phyloP scores from a whole-genome alignment of 2,797 vertebrate genomes.

The Trachurus trachurus region DNA sequence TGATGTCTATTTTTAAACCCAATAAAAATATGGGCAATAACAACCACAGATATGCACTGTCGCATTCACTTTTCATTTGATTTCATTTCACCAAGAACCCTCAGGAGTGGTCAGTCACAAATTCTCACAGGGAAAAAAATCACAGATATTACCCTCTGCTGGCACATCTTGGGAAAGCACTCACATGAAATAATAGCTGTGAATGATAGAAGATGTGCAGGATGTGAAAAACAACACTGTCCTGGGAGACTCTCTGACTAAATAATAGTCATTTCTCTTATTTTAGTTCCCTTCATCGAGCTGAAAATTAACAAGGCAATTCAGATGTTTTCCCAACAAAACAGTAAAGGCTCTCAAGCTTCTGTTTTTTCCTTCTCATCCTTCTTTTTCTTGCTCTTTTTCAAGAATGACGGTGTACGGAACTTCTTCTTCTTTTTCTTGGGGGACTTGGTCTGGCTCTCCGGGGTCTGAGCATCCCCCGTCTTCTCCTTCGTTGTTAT shows the following conservation, averaged over 20 bases:
- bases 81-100: constrained; percentile 46
- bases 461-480: constrained; percentile 90
- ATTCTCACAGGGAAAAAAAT: constrained; percentile 18
- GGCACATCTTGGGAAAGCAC: constrained; percentile 33
- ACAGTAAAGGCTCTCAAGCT: constrained; percentile 56
- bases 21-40: constrained; percentile 69
- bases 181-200: constrained; percentile 58
- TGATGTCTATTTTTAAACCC: constrained; percentile 42
- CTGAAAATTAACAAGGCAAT: constrained; percentile 50
- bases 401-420: constrained; percentile 96
- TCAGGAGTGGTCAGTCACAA: constrained; percentile 40
- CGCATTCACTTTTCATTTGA: constrained; percentile 34
- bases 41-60: constrained; percentile 36
- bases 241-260: constrained; percentile 43
- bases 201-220: constrained; percentile 44
- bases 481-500: constrained; percentile 89
- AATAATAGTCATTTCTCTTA: constrained; percentile 44
- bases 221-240: constrained; percentile 34
- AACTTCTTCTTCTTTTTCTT: constrained; percentile 99
- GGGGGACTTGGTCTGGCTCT: constrained; percentile 93
- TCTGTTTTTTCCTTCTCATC: constrained; percentile 89
- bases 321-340: constrained; percentile 28
- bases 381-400: constrained; percentile 96
- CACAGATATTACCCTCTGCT: constrained; percentile 35
- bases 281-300: constrained; percentile 59